Evolutionary conservation across 2,113 vertebrate species (phyloP).

Genomic region (Gallinago media): DNA sequence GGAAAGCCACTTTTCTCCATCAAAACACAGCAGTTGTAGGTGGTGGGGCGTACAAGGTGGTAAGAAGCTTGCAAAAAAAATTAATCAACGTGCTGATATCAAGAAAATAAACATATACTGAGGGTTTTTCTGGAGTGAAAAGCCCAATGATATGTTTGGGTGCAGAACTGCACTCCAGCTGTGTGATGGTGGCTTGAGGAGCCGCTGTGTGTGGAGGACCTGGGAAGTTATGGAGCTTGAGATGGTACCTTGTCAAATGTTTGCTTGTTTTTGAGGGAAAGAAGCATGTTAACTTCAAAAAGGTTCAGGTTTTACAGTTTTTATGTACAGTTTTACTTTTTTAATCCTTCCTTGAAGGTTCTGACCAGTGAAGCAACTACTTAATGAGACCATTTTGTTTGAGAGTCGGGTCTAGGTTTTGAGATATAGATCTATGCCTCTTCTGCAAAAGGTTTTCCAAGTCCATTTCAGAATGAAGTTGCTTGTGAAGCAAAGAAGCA

Average conservation of each 20-base stretch:
- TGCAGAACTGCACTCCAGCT: neutral
- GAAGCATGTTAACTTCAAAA: neutral
- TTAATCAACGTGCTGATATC: neutral
- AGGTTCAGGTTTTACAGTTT: neutral
- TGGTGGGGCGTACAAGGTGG: accelerated
- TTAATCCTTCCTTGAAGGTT: neutral
- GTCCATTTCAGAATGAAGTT: neutral
- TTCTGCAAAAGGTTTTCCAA: neutral
- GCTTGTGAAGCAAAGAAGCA: neutral
- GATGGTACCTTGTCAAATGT: neutral
- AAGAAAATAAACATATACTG: neutral
- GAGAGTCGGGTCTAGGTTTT: neutral
- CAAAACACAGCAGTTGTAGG: neutral
- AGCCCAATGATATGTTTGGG: neutral
- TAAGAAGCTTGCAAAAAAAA: neutral
- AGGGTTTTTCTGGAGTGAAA: neutral
- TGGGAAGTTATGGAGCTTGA: neutral
- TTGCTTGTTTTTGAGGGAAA: neutral
- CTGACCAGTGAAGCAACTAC: neutral
- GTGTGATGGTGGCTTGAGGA: neutral
- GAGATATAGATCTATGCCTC: neutral
- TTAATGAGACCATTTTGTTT: neutral
- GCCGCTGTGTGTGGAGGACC: neutral
- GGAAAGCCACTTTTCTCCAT: neutral
- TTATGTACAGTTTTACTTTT: neutral